Evolutionary conservation across 2,888 invertebrate species (phyloP), one percentile per base, ranked within the genome.

Genomic region (Barypeithes pellucidus): DNA sequence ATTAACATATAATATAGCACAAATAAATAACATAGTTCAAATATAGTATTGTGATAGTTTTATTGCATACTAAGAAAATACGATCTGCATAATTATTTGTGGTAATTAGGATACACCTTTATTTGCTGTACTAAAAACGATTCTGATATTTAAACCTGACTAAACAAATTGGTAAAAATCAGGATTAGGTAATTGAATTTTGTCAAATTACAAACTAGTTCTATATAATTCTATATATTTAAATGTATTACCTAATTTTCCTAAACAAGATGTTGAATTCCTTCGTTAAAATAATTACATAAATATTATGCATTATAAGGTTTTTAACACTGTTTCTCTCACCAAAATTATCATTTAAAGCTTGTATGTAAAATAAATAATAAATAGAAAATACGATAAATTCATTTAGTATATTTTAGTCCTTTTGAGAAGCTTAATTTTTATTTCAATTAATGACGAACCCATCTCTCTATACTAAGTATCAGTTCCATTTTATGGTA

Each of bases 221-320:
- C 29, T 29, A 54, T 29, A 14, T 57, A 33, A 16, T 33, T 33
- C n/a, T 57, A 57, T 33, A 57, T 18, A 57, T 33, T 16, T 16
- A 20, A 54, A 29, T 54, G 54, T 29, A 16, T 57, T 33, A 33
- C 54, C 16, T 33, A 33, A 16, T 57, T 16, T 57, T 18, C 12
- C n/a, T 11, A 54, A 29, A 54, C 29, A 54, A 16, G 14, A 11
- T 29, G 29, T 57, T 8, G 18, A 57, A 18, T 33, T 57, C 14
- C 14, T 33, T 33, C 18, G 16, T 16, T 18, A 12, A 61, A 61
- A 39, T 60, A 60, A 41, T 3, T 67, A 75, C 67, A 75, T 72
- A 72, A 75, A 72, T 75, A 69, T 69, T 72, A 72, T 72, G 72
- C 68, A 60, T 73, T 75, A 71, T 62, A 73, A 62, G 50, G 67